Evolutionary conservation across 2,113 vertebrate genomes (phyloP).

Genomic region (Cinclus cinclus): DNA sequence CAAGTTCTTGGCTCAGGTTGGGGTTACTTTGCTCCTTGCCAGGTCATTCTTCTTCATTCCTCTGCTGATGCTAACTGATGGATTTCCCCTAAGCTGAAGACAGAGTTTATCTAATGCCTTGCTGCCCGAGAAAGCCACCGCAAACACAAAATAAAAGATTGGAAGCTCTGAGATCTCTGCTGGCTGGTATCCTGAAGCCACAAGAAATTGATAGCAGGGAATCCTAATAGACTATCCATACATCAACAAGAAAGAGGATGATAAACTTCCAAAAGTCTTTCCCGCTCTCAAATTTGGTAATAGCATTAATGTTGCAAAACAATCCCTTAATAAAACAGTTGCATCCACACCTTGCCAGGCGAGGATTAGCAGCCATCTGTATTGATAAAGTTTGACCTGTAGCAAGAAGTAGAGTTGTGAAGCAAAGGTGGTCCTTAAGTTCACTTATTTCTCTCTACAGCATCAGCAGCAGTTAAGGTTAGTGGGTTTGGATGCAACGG

Average conservation of each 20-base stretch:
- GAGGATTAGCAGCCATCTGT: not conserved
- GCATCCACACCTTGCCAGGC: not conserved
- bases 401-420: not conserved
- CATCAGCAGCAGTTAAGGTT: not conserved
- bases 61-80: conserved; percentile 61
- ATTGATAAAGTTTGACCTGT: not conserved
- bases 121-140: conserved; percentile 7
- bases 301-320: not conserved
- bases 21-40: conserved; percentile 46
- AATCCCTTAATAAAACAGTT: not conserved
- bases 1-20: conserved; percentile 48
- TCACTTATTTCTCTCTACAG: not conserved
- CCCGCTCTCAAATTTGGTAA: not conserved
- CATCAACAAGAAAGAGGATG: conserved; percentile 14
- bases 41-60: conserved; percentile 59
- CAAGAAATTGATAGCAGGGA: conserved; percentile 31
- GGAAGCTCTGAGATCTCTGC: conserved; percentile 35
- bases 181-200: conserved; percentile 52
- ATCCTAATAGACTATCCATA: not conserved
- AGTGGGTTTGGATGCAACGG: not conserved
- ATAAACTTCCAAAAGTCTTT: conserved; percentile 34
- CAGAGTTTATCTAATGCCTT: conserved; percentile 32
- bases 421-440: not conserved
- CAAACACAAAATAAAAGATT: conserved; percentile 53
- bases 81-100: conserved; percentile 40